These are phyloP conservation scores for Clivina fossor DNA, from an alignment of 2,888 invertebrate genomes.

Conservation along the genomic window DNA sequence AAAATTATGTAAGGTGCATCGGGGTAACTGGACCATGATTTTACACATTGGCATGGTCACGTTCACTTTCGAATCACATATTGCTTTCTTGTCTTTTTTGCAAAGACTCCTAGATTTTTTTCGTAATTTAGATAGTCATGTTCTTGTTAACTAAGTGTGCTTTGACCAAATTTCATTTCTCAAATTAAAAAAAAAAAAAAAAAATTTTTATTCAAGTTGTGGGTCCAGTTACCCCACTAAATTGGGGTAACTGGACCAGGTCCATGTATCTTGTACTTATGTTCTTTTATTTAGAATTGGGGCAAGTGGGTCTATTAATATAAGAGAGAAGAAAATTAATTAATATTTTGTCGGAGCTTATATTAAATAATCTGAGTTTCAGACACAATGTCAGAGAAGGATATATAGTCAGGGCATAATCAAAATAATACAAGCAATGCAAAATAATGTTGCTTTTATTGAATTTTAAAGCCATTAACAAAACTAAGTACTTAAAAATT, in stretches of 20 bases:
- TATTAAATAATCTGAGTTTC: slow-evolving; percentile 4
- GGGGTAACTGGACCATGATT: slow-evolving; percentile 6
- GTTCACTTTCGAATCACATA: slow-evolving; percentile 2
- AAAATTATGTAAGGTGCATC: not conserved
- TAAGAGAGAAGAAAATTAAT: too few relatives aligned
- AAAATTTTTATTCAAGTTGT: slow-evolving; percentile 1
- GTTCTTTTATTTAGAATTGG: slow-evolving; percentile 10
- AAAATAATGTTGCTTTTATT: slow-evolving; percentile 12
- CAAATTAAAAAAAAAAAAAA: slow-evolving; percentile 12
- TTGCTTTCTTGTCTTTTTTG: slow-evolving; percentile 10
- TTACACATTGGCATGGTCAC: not conserved
- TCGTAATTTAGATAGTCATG: slow-evolving; percentile 1
- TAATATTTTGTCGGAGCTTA: slow-evolving; percentile 9
- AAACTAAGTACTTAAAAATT: slow-evolving; percentile 5
- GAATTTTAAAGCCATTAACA: slow-evolving; percentile 2
- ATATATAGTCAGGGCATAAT: not conserved
- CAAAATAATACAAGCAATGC: slow-evolving; percentile 12
- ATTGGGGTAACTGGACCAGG: slow-evolving; percentile 4
- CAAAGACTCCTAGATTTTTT: slow-evolving; percentile 8
- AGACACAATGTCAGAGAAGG: slow-evolving; percentile 9
- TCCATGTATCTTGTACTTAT: slow-evolving; percentile 3
- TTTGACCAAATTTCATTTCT: slow-evolving; percentile 3
- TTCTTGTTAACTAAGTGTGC: slow-evolving; percentile 7
- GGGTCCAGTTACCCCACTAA: slow-evolving; percentile 10
- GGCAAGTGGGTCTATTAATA: slow-evolving; percentile 6